A percentile compares a stretch with the other conserved stretches of the same genome.
phyloP scores from a whole-genome alignment of 2,888 invertebrate genomes.

The Cremastinae sp. region DNA sequence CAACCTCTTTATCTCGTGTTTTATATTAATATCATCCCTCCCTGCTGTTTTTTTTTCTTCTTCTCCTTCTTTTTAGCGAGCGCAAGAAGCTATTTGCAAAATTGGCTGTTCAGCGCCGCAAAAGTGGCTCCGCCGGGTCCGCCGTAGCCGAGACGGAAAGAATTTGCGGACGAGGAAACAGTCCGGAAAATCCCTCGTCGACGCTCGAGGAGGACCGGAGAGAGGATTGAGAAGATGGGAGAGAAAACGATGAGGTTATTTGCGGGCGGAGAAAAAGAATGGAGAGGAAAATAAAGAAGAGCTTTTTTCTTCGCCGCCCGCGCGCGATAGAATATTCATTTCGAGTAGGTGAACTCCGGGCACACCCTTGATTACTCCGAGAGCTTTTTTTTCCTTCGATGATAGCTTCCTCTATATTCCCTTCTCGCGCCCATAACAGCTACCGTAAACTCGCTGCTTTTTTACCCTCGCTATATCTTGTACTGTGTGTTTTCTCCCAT shows the following conservation, averaged over 20 bases:
- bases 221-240: slow-evolving; percentile 11
- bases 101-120: slow-evolving; percentile 39
- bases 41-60: not conserved
- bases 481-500: not conserved
- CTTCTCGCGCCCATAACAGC: not conserved
- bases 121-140: slow-evolving; percentile 37
- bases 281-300: slow-evolving; percentile 49
- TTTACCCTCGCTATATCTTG: not conserved
- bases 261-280: slow-evolving; percentile 21
- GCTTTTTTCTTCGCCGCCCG: slow-evolving; percentile 30
- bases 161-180: slow-evolving; percentile 27
- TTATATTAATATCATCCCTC: not conserved
- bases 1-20: not conserved
- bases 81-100: slow-evolving; percentile 35
- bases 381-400: slow-evolving; percentile 45
- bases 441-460: not conserved
- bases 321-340: slow-evolving; percentile 62
- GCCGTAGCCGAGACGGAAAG: slow-evolving; percentile 20
- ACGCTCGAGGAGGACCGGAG: not conserved
- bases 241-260: slow-evolving; percentile 27
- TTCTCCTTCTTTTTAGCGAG: not conserved
- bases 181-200: slow-evolving; percentile 20
- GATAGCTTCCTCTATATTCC: slow-evolving; percentile 32
- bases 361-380: slow-evolving; percentile 59
- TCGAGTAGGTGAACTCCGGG: slow-evolving; percentile 45